These are phyloP conservation scores for Ailurus styani DNA, from an alignment of 2,113 vertebrate species.

Conservation along the genomic window DNA sequence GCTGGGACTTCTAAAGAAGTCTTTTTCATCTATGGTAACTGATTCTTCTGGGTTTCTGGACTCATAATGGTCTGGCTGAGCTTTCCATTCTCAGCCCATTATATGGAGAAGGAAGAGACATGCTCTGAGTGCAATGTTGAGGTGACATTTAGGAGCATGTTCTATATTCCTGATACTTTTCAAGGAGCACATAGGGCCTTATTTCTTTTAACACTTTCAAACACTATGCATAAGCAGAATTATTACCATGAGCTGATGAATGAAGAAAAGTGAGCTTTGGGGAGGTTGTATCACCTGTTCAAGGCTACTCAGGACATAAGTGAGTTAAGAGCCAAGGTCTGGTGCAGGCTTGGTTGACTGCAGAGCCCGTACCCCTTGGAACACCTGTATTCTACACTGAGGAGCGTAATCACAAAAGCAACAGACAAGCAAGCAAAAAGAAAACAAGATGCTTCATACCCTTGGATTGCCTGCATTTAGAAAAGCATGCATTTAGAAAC, in stretches of 20 bases:
- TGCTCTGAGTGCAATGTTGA: neutral
- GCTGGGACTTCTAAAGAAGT: neutral
- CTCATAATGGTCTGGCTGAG: neutral
- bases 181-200: neutral
- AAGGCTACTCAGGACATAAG: neutral
- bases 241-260: neutral
- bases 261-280: neutral
- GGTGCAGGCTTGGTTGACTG: too few relatives aligned
- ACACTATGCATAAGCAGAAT: neutral
- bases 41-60: neutral
- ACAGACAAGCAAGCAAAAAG: neutral
- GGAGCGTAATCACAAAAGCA: neutral
- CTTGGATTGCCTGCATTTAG: neutral
- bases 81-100: neutral
- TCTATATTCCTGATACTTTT: neutral
- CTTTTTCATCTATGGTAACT: neutral
- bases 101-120: neutral
- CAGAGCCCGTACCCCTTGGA: too few relatives aligned
- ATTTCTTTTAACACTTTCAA: neutral
- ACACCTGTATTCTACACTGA: neutral
- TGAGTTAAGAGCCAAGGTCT: neutral
- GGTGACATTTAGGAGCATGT: neutral
- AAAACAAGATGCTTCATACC: accelerated
- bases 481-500: neutral
- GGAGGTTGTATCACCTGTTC: neutral